phyloP scores from a whole-genome alignment of 2,888 invertebrate genomes.

The Pristionchus maxplancki region DNA sequence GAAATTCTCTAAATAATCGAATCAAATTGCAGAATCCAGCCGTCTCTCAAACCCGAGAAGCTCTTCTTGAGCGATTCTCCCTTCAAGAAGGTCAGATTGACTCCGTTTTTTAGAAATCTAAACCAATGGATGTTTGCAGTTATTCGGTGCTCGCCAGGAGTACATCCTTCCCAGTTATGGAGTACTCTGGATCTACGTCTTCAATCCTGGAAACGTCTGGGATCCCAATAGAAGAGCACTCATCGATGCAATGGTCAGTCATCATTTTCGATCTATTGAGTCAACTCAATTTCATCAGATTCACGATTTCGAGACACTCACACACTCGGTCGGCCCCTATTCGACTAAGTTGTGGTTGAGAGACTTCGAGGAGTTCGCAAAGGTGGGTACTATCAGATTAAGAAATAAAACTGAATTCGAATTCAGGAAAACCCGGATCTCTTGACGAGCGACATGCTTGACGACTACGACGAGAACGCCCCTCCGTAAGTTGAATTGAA shows the following conservation, averaged over 20 bases:
- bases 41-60: constrained; percentile 72
- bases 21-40: constrained; percentile 61
- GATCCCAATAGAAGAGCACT: constrained; percentile 54
- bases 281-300: constrained; percentile 52
- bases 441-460: constrained; percentile 21
- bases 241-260: neutral
- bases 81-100: constrained; percentile 65
- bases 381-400: neutral
- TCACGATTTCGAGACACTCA: constrained; percentile 69
- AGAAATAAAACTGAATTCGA: neutral
- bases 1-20: too few species aligned
- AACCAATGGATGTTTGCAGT: constrained; percentile 55
- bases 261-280: neutral
- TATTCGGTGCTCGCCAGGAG: constrained; percentile 70
- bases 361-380: constrained; percentile 54
- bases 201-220: constrained; percentile 73
- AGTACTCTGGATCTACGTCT: constrained; percentile 72
- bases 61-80: constrained; percentile 71
- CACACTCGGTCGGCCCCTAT: constrained; percentile 69
- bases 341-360: constrained; percentile 75
- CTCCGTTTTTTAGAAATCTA: neutral
- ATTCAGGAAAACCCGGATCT: constrained; percentile 41
- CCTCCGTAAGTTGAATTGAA: neutral
- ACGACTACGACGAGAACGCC: constrained; percentile 55
- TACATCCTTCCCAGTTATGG: constrained; percentile 74